phyloP scores from a whole-genome alignment of 2,113 vertebrate species.

The Alexandromys fortis region DNA sequence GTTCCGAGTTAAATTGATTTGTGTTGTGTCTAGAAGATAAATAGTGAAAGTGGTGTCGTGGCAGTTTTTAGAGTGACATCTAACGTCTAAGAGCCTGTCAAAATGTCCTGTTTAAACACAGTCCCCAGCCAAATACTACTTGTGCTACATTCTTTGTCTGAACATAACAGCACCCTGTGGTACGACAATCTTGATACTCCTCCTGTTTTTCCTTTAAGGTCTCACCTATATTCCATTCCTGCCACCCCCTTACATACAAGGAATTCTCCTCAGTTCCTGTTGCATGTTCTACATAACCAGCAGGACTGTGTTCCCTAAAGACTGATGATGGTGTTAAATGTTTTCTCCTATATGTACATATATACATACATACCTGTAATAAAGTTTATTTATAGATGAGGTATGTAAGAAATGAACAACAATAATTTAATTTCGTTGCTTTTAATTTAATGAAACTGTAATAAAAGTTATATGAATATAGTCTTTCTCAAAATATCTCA shows the following conservation, averaged over 20 bases:
- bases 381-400: neutral
- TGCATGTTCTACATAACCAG: neutral
- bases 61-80: slow-evolving; percentile 4
- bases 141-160: neutral
- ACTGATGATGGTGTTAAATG: neutral
- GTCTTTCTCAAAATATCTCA: neutral
- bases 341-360: neutral
- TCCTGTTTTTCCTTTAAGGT: slow-evolving; percentile 11
- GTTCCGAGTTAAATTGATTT: slow-evolving; percentile 36
- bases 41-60: neutral
- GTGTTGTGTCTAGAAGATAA: neutral
- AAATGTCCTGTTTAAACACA: neutral
- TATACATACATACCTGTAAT: neutral
- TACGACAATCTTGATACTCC: neutral
- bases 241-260: neutral
- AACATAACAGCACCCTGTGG: neutral
- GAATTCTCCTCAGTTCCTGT: neutral
- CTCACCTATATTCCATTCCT: neutral
- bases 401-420: neutral
- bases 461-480: neutral
- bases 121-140: neutral
- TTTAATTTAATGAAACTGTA: neutral
- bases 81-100: neutral
- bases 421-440: neutral
- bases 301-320: neutral